Base-by-base conservation (phyloP, 2,888 invertebrate genomes). In the Melinaea menophilus region DNA sequence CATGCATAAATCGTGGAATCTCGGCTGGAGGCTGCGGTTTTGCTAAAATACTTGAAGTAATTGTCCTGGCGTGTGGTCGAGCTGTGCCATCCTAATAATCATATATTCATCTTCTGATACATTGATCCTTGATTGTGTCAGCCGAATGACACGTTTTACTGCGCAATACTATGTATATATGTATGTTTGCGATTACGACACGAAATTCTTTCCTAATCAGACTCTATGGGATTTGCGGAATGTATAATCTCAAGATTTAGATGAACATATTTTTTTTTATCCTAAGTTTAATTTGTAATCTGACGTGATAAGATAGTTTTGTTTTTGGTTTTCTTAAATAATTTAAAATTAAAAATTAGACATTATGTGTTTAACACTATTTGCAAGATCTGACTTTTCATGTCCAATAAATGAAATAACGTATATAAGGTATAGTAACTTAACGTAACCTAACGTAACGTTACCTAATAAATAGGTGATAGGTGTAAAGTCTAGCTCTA, bases 41-140 rank as follows among this genome's bases (percentile, higher is more conserved):
- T 79, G 82, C 83, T 77, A 79, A 72, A 80, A 75, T 76, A 75
- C 74, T 78, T 74, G 73, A 74, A 75, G 81, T 88, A 87, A 90
- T 90, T 81, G 83, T 73, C 75, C 72, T 82, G 89, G 84, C 89
- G 77, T 90, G 90, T 75, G 89, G 90, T 90, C 74, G 79, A 66
- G 66, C 70, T 69, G 77, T 86, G 85, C 82, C 85, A 81, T 87
- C 86, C 76, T 78, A 84, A 87, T 87, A 82, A 84, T 74, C 82
- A 84, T 82, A 84, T 82, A 78, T 81, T 79, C 79, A 76, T 74
- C 73, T 72, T 75, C 70, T 75, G 82, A 84, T 83, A 81, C 75
- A 71, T 79, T 67, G 75, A 77, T 73, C 85, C 85, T 86, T 84
- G 85, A 72, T 77, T 74, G 65, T 80, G 79, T 78, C 81, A 77